These are phyloP conservation scores for Triplophysa yarkandensis DNA, from an alignment of 2,797 vertebrate species.

Conservation along the genomic window DNA sequence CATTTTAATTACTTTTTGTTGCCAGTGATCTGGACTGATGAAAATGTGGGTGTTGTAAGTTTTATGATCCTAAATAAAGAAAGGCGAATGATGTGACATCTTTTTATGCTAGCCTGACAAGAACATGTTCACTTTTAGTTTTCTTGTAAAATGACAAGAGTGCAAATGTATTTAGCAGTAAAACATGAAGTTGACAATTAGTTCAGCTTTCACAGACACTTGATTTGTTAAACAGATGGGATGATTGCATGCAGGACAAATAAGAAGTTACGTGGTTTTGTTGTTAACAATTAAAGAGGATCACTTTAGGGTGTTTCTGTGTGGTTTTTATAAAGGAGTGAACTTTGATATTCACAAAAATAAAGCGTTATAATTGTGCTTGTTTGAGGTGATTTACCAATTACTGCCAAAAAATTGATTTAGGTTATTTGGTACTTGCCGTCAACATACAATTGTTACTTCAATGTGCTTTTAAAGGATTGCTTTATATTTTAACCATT, in stretches of 20 bases:
- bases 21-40: slow-evolving; percentile 60
- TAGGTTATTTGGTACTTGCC: neutral
- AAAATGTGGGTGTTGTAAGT: slow-evolving; percentile 67
- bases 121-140: slow-evolving; percentile 40
- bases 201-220: slow-evolving; percentile 28
- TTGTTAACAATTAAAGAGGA: neutral
- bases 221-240: slow-evolving; percentile 57
- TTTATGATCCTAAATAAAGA: slow-evolving; percentile 53
- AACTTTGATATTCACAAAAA: neutral
- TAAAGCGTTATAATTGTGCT: neutral
- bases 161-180: slow-evolving; percentile 47
- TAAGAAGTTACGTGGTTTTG: slow-evolving; percentile 9
- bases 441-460: neutral
- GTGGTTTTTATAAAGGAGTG: slow-evolving; percentile 1
- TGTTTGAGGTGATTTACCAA: neutral
- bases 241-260: slow-evolving; percentile 14
- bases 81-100: slow-evolving; percentile 59
- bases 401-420: slow-evolving; percentile 1
- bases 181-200: slow-evolving; percentile 25
- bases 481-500: neutral
- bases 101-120: slow-evolving; percentile 43
- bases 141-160: slow-evolving; percentile 47
- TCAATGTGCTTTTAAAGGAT: neutral
- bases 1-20: slow-evolving; percentile 64
- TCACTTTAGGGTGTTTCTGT: neutral